These are phyloP conservation scores for Spea multiplicata DNA, from an alignment of 2,113 vertebrate genomes.

Conservation along the genomic window DNA sequence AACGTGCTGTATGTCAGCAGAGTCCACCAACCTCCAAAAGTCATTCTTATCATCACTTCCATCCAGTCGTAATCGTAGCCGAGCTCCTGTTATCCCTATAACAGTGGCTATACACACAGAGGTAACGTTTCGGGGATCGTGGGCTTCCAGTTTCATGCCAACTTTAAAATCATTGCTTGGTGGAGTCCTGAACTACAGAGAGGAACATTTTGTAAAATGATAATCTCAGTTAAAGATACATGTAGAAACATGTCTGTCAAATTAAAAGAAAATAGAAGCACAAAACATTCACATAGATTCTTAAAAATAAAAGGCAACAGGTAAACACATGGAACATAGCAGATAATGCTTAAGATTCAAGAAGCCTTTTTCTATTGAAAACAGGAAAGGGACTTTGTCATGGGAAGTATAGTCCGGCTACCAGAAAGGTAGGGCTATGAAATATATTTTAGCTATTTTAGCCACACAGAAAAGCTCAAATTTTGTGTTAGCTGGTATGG, in stretches of 20 bases:
- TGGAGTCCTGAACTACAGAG: slow-evolving; percentile 78
- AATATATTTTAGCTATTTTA: too few species aligned
- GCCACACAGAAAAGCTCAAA: too few species aligned
- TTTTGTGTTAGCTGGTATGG: too few species aligned
- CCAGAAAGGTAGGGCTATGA: too few species aligned
- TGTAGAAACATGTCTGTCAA: neutral
- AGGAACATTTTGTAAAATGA: slow-evolving; percentile 9
- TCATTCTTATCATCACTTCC: slow-evolving; percentile 95
- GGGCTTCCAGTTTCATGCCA: slow-evolving; percentile 94
- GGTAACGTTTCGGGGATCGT: slow-evolving; percentile 85
- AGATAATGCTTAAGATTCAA: too few species aligned
- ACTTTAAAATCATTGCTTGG: slow-evolving; percentile 92
- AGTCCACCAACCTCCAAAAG: slow-evolving; percentile 95
- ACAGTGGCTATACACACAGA: slow-evolving; percentile 92
- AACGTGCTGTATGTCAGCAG: slow-evolving; percentile 89
- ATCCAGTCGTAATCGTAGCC: slow-evolving; percentile 85
- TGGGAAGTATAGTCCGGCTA: too few species aligned
- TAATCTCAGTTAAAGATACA: neutral
- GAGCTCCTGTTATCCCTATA: slow-evolving; percentile 83
- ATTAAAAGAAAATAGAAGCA: neutral
- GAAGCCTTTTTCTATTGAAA: too few species aligned
- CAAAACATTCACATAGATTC: too few species aligned
- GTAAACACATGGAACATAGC: too few species aligned
- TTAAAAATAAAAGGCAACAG: too few species aligned
- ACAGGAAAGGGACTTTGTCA: too few species aligned